Conservation (phyloP, 2,888 invertebrate species). For the Timandra comae region DNA sequence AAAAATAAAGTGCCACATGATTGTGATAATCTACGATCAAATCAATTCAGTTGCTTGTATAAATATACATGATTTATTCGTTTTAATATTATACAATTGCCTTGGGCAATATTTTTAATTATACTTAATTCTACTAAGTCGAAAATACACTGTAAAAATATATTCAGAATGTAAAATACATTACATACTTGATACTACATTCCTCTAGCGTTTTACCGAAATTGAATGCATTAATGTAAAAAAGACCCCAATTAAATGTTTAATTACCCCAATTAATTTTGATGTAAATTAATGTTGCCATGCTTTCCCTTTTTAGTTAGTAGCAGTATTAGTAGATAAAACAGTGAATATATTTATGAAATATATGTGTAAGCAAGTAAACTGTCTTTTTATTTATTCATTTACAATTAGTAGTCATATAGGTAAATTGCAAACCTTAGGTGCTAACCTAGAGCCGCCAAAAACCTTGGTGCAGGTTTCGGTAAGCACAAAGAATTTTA, state of each 20-base stretch:
- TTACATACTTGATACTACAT: conserved; percentile 23
- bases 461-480: too few species aligned
- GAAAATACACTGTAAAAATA: conserved; percentile 8
- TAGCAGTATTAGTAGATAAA: conserved; percentile 38
- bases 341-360: conserved; percentile 47
- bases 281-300: conserved; percentile 32
- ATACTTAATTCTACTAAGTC: conserved; percentile 3
- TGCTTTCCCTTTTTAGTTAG: conserved; percentile 42
- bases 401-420: too few species aligned
- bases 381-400: conserved; percentile 18
- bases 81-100: conserved; percentile 16
- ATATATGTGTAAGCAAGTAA: conserved; percentile 44
- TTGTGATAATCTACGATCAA: conserved; percentile 20
- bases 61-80: conserved; percentile 22
- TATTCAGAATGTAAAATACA: conserved; percentile 24
- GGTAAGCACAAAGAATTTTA: too few species aligned
- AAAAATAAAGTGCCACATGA: conserved; percentile 34
- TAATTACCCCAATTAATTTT: conserved; percentile 16
- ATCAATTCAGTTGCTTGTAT: conserved; percentile 19
- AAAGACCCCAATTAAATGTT: neutral
- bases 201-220: conserved; percentile 20
- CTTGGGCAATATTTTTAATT: conserved; percentile 13
- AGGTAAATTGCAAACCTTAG: too few species aligned
- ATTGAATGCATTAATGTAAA: conserved; percentile 1
- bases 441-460: too few species aligned